Conservation (phyloP, 2,113 vertebrate genomes). For the Craseonycteris thonglongyai region DNA sequence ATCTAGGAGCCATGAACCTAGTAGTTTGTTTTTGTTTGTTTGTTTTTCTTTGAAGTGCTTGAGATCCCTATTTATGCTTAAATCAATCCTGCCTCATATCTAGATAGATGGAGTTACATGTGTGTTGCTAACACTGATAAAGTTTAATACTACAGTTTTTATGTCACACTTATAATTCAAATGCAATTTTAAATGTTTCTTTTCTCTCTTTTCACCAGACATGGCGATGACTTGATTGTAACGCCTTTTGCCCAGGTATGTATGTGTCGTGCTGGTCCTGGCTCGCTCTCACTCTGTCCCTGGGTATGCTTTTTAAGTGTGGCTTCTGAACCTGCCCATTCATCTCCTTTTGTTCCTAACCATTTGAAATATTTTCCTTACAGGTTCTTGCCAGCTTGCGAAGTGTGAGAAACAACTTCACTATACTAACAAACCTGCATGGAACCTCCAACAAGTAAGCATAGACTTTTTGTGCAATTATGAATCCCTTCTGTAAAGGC, state of each 20-base stretch:
- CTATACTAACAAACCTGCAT: conserved; percentile 91
- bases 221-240: conserved; percentile 96
- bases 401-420: conserved; percentile 97
- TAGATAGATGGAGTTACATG: not conserved
- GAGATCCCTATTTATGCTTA: not conserved
- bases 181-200: not conserved
- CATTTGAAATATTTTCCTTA: not conserved
- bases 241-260: conserved; percentile 95
- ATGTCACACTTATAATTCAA: not conserved
- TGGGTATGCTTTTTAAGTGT: not conserved
- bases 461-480: not conserved
- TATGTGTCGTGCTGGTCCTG: not conserved
- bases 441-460: conserved; percentile 91
- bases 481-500: not conserved
- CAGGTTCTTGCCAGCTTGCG: conserved; percentile 96
- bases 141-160: not conserved
- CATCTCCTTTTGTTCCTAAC: not conserved
- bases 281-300: not conserved
- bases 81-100: not conserved
- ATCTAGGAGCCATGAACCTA: not conserved
- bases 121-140: not conserved
- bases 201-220: conserved; percentile 79
- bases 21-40: not conserved
- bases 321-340: not conserved
- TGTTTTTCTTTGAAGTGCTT: not conserved